Evolutionary conservation across 1,140 invertebrate species (phyloP).

Genomic region (Drosophila tropicalis): DNA sequence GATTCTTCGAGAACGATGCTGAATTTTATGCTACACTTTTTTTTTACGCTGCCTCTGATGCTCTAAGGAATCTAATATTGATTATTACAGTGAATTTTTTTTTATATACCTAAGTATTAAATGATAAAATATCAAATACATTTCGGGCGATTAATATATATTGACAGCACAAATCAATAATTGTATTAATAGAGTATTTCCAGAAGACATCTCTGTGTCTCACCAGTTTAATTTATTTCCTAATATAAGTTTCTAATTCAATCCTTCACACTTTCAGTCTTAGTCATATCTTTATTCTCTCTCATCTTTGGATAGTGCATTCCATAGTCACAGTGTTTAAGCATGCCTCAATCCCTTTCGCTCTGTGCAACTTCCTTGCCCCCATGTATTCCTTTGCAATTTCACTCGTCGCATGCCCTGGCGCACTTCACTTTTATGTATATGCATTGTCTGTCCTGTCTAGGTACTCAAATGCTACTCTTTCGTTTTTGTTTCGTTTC

Average conservation of each 20-base stretch:
- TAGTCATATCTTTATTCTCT: too few relatives aligned
- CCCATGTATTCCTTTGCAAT: conserved; percentile 27
- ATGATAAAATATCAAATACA: too few relatives aligned
- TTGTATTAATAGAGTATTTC: too few relatives aligned
- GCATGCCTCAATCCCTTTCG: too few relatives aligned
- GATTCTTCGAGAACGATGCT: conserved; percentile 32
- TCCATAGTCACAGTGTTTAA: neutral
- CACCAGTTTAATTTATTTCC: too few relatives aligned
- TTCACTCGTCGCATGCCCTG: conserved; percentile 46
- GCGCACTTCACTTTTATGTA: conserved; percentile 75
- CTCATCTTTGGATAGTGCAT: conserved; percentile 19
- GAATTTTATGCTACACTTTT: conserved; percentile 61
- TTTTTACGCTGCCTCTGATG: conserved; percentile 20
- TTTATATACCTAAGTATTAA: too few relatives aligned
- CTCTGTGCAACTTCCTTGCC: neutral
- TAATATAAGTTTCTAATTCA: too few relatives aligned
- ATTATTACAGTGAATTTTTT: neutral
- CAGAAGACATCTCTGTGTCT: too few relatives aligned
- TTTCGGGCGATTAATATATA: too few relatives aligned
- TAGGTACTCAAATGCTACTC: conserved; percentile 72
- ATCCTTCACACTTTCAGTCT: too few relatives aligned
- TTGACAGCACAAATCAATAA: too few relatives aligned
- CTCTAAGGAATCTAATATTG: conserved; percentile 29
- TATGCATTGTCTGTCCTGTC: conserved; percentile 70
- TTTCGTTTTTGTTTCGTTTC: conserved; percentile 39